These are phyloP conservation scores for Empidonax alnorum DNA, from an alignment of 2,113 vertebrate genomes.

Conservation along the genomic window DNA sequence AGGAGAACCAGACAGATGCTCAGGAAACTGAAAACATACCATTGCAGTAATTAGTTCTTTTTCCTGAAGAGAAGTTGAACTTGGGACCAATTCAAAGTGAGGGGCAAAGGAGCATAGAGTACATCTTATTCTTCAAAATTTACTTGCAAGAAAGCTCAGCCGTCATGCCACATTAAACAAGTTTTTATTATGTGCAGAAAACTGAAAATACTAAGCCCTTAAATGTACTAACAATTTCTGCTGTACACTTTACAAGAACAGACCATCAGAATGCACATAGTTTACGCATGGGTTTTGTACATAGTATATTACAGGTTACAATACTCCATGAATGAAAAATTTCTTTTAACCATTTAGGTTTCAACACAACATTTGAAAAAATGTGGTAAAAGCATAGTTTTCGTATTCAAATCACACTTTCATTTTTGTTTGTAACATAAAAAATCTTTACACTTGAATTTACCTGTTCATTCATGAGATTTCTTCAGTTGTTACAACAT, in stretches of 20 bases:
- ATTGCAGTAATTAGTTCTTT: conserved; percentile 32
- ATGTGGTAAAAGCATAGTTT: background rate
- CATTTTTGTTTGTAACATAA: background rate
- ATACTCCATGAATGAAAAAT: background rate
- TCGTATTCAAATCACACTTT: rapidly evolving
- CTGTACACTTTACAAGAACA: background rate
- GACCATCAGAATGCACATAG: background rate
- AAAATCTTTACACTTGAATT: background rate
- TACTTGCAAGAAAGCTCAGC: background rate
- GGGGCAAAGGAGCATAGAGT: background rate
- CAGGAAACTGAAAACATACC: conserved; percentile 38
- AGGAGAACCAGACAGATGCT: conserved; percentile 51
- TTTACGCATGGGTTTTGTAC: background rate
- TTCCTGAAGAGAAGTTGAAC: conserved; percentile 28
- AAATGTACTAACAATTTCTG: background rate
- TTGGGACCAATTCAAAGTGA: conserved; percentile 41
- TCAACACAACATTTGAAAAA: background rate
- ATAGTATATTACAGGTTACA: background rate
- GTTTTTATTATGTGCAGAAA: background rate
- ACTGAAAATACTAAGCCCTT: background rate
- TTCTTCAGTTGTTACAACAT: background rate
- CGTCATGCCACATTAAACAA: conserved; percentile 11
- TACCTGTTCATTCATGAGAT: background rate
- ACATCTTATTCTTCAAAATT: conserved; percentile 31
- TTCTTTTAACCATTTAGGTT: background rate